Evolutionary conservation across 2,113 vertebrate species (phyloP).

Genomic region (Mobula hypostoma): DNA sequence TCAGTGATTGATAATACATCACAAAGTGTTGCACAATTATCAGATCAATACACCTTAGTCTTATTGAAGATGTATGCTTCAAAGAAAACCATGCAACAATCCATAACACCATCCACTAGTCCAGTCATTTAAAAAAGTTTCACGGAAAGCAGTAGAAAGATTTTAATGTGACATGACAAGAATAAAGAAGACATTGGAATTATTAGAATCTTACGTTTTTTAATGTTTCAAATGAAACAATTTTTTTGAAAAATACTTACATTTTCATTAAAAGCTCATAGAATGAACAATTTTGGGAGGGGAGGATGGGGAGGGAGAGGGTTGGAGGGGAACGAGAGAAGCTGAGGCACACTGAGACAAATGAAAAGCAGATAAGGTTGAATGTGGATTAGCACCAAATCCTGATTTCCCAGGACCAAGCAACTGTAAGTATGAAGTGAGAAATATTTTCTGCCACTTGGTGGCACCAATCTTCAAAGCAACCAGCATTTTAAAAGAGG

Average conservation of each 20-base stretch:
- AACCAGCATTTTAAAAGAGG: background rate
- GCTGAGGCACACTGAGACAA: background rate
- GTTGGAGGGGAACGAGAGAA: background rate
- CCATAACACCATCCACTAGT: background rate
- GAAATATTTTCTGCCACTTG: slow-evolving; percentile 8
- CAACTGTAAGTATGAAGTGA: background rate
- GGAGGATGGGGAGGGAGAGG: background rate
- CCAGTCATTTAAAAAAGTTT: background rate
- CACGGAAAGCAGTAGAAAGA: background rate
- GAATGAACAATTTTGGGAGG: background rate
- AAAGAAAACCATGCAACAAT: background rate
- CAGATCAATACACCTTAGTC: background rate
- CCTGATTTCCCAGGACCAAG: background rate
- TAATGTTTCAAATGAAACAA: background rate
- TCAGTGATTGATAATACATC: background rate
- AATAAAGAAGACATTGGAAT: background rate
- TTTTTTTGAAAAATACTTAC: background rate
- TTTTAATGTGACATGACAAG: background rate
- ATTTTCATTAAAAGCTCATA: background rate
- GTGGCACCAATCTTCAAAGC: slow-evolving; percentile 19
- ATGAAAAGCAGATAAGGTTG: background rate
- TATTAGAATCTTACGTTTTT: background rate
- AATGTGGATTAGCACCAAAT: background rate
- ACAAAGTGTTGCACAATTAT: background rate
- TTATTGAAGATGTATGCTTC: slow-evolving; percentile 2